Conservation (phyloP, 2,888 invertebrate genomes). For the Cheilosia variabilis region DNA sequence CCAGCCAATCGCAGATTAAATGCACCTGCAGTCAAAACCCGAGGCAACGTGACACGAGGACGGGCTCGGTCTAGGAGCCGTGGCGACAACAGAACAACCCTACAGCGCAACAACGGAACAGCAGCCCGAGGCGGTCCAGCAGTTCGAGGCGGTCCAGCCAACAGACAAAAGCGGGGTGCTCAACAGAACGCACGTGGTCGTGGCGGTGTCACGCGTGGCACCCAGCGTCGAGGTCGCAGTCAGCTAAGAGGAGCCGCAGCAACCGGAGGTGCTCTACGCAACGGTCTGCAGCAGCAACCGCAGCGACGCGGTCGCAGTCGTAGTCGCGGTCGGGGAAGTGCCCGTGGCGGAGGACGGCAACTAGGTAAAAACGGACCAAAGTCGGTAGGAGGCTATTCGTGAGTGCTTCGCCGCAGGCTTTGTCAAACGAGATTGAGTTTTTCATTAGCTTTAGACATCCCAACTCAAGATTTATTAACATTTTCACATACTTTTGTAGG, state of each 20-base stretch:
- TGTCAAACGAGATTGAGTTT: constrained; percentile 61
- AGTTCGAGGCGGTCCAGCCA: constrained; percentile 27
- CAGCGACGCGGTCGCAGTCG: constrained; percentile 82
- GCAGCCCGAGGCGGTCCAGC: constrained; percentile 16
- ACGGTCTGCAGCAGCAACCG: constrained; percentile 76
- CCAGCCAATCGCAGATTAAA: constrained; percentile 45
- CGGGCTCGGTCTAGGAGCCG: constrained; percentile 78
- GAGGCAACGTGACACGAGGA: constrained; percentile 78
- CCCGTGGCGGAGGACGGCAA: constrained; percentile 77
- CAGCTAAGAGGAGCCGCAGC: constrained; percentile 76
- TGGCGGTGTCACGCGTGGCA: constrained; percentile 49
- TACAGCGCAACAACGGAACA: constrained; percentile 42
- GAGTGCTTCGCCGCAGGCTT: constrained; percentile 66
- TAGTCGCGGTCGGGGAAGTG: constrained; percentile 78
- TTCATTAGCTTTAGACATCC: constrained; percentile 12
- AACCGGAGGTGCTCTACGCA: constrained; percentile 68
- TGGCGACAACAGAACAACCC: constrained; percentile 29
- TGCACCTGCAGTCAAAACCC: constrained; percentile 51
- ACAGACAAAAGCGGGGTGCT: constrained; percentile 30
- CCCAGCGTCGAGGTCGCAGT: constrained; percentile 79
- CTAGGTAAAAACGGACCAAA: constrained; percentile 81
- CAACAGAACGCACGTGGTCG: constrained; percentile 66
- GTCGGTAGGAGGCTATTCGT: constrained; percentile 65
- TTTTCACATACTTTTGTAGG: constrained; percentile 75
- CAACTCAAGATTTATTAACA: constrained; percentile 22